A percentile compares a stretch with the other conserved stretches of the same genome.
Conservation (phyloP, 2,113 vertebrate genomes). For the Raphicerus campestris region DNA sequence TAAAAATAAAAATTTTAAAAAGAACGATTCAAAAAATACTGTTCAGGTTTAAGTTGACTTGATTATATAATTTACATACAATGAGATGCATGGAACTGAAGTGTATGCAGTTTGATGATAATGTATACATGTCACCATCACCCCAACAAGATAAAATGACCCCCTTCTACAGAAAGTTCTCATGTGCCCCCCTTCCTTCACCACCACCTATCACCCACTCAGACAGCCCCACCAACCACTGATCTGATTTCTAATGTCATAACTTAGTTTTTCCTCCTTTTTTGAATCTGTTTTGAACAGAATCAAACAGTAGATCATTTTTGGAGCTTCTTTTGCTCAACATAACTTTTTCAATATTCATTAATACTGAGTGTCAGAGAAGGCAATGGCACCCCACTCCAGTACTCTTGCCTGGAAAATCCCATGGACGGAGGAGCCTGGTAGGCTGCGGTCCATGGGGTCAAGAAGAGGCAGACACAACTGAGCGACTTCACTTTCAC, state of each 20-base stretch:
- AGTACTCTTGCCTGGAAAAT: no score
- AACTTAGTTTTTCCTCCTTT: neutral
- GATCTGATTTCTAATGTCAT: neutral
- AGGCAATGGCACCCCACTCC: no score
- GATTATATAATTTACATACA: neutral
- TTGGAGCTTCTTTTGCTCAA: neutral
- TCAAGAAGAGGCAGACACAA: accelerated
- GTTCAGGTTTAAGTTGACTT: neutral
- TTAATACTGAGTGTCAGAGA: neutral
- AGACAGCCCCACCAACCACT: no score
- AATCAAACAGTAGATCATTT: accelerated
- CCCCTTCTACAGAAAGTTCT: neutral
- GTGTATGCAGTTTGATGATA: neutral
- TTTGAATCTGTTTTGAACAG: neutral
- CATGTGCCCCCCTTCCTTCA: accelerated
- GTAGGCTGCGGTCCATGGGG: no score
- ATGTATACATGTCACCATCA: accelerated
- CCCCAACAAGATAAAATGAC: no score
- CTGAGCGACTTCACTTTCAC: no score
- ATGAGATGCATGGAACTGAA: neutral
- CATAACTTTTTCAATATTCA: neutral
- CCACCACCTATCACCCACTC: accelerated
- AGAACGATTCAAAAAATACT: neutral
- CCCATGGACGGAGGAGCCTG: no score
- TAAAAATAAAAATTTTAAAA: neutral